Percentiles rank a stretch among this genome's conserved stretches.
Conservation (phyloP, 2,888 invertebrate species). For the Philhelius pedissequus region DNA sequence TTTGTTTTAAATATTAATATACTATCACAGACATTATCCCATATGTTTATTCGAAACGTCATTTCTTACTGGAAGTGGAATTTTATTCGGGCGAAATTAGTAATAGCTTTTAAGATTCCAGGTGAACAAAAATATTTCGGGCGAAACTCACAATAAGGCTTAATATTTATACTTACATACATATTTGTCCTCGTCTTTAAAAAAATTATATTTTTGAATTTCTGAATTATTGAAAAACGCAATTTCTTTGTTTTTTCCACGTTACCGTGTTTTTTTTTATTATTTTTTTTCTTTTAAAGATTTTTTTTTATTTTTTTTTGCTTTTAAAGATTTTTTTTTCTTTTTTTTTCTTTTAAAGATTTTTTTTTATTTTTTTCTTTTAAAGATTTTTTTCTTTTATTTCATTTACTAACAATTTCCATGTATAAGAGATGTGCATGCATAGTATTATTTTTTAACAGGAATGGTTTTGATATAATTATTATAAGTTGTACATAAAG, state of each 20-base stretch:
- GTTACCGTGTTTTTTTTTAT: slow-evolving; percentile 57
- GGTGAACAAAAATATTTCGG: too few species aligned
- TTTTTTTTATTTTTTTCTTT: slow-evolving; percentile 63
- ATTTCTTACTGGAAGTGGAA: too few species aligned
- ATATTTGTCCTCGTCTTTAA: too few species aligned
- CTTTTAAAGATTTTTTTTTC: slow-evolving; percentile 31
- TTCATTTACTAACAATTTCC: slow-evolving; percentile 55
- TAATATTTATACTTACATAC: too few species aligned
- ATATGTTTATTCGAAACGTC: too few species aligned
- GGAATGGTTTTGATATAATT: slow-evolving; percentile 38
- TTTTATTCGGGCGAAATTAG: too few species aligned
- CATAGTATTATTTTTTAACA: background rate
- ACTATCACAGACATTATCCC: too few species aligned
- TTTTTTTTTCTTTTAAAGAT: slow-evolving; percentile 49
- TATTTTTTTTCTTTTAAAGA: slow-evolving; percentile 53
- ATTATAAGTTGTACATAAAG: slow-evolving; percentile 5
- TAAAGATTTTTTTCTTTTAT: slow-evolving; percentile 28
- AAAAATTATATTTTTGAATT: background rate
- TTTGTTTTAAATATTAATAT: too few species aligned
- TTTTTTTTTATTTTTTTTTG: slow-evolving; percentile 47
- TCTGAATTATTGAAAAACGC: background rate
- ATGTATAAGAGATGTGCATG: slow-evolving; percentile 58
- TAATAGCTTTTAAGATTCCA: too few species aligned
- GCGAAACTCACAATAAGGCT: too few species aligned
- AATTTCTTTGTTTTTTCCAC: slow-evolving; percentile 22